Evolutionary conservation across 2,113 vertebrate species (phyloP).

Genomic region (Colius striatus): DNA sequence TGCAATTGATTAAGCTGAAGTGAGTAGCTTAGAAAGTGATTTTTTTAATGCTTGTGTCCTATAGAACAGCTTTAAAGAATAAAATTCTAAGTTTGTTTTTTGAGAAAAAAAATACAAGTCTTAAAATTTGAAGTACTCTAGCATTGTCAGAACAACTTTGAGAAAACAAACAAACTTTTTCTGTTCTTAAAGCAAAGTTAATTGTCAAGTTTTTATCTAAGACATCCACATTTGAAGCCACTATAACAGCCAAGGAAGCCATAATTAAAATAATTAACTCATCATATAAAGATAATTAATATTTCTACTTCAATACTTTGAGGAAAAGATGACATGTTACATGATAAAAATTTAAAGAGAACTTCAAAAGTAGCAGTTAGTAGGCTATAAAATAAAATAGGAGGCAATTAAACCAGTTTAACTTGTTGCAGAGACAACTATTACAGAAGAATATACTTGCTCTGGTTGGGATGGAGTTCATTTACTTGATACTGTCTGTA

Average conservation of each 20-base stretch:
- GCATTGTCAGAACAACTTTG: background rate
- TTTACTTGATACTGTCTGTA: background rate
- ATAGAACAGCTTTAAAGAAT: background rate
- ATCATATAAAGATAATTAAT: slow-evolving; percentile 13
- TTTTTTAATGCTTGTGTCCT: background rate
- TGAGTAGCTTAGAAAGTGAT: background rate
- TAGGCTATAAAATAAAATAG: slow-evolving; percentile 42
- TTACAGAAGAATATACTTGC: background rate
- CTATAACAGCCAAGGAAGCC: background rate
- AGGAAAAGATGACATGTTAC: slow-evolving; percentile 17
- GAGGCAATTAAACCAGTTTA: slow-evolving; percentile 24
- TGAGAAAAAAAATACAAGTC: background rate
- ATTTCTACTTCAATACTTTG: slow-evolving; percentile 9
- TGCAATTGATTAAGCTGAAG: background rate
- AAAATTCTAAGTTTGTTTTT: background rate
- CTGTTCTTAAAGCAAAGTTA: background rate
- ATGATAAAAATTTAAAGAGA: slow-evolving; percentile 3
- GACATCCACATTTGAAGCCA: background rate
- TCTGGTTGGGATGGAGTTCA: background rate
- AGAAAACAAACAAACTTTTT: background rate
- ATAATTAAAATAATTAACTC: slow-evolving; percentile 54
- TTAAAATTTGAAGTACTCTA: background rate
- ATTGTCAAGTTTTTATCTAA: background rate
- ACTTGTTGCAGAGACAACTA: background rate
- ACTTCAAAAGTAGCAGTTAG: slow-evolving; percentile 13